A percentile compares a stretch with the other conserved stretches of the same genome.
Evolutionary conservation across 2,113 vertebrate species (phyloP).

Genomic region (Machaerirhynchus nigripectus): DNA sequence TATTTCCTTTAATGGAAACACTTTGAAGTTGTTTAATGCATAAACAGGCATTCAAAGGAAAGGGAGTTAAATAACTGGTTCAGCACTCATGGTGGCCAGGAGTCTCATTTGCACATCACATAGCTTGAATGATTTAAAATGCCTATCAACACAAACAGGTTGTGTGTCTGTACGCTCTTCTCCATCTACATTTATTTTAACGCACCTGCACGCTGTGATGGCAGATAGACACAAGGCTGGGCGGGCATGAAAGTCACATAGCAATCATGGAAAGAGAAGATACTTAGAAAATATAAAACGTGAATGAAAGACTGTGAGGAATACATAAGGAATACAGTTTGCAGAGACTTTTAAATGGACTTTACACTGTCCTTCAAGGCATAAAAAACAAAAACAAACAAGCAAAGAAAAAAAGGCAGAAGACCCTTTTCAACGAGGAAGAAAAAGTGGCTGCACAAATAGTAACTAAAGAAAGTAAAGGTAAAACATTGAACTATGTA

Average conservation of each 20-base stretch:
- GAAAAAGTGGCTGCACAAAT: neutral
- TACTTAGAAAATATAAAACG: neutral
- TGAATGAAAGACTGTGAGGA: neutral
- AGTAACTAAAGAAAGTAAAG: neutral
- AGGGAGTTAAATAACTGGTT: neutral
- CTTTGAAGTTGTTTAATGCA: neutral
- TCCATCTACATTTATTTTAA: neutral
- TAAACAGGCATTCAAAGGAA: neutral
- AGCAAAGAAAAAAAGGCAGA: neutral
- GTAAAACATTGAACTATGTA: neutral
- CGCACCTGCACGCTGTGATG: neutral
- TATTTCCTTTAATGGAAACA: neutral
- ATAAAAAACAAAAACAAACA: neutral
- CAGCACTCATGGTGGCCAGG: neutral
- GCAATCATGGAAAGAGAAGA: neutral
- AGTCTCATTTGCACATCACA: conserved; percentile 13
- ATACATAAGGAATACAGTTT: neutral
- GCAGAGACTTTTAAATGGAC: neutral
- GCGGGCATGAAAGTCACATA: neutral
- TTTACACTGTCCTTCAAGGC: neutral
- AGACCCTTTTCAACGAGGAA: neutral
- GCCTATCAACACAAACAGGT: neutral
- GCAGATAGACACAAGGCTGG: neutral
- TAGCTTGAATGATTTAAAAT: neutral
- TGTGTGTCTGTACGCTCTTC: neutral